Evolutionary conservation across 2,797 vertebrate genomes (phyloP), one percentile per base, ranked within the genome.

Genomic region (Myotis vivesi): DNA sequence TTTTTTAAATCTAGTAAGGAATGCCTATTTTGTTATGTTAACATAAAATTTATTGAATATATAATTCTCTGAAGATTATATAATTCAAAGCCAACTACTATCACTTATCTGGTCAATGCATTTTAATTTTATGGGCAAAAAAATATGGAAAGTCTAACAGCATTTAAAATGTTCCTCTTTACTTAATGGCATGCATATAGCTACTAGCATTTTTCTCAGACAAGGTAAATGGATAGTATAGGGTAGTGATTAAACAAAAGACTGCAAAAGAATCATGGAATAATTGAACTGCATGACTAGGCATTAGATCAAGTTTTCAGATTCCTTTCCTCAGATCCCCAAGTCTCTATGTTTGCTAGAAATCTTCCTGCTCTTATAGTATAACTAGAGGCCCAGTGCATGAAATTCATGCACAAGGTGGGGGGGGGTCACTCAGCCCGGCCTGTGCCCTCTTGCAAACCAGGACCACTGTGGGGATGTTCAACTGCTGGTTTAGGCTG

Each of bases 101-200:
- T 66, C 88, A 93, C 38, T 87, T 93, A 46, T 71, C 44, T 72
- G 62, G 73, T 80, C 19, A 68, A 73, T 81, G 12, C 9, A 87
- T 87, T 80, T 95, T 80, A 68, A 92, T 84, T 92, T 88, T 55
- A 87, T 79, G 36, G n/a, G 36, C 76, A 22, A 25, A 55, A 94
- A 55, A 10, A 36, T 20, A 84, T 68, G 33, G 13, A 91, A 89
- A 82, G 3, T 77, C 30, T 76, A 72, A 57, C 25, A 95, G 22
- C 62, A 88, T 83, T 87, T 94, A 86, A 91, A 91, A 81, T 72
- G 16, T 57, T 96, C 25, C 36, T 36, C 22, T 92, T 92, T 89
- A 64, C 10, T 86, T 86, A 77, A 51, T 92, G 22, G 15, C 44
- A 64, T 46, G n/a, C 6, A 82, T 51, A 62, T 51, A 69, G 51